Percentiles rank a stretch among this genome's conserved stretches.
phyloP scores from a whole-genome alignment of 2,113 vertebrate species.

The Phalacrocorax carbo region DNA sequence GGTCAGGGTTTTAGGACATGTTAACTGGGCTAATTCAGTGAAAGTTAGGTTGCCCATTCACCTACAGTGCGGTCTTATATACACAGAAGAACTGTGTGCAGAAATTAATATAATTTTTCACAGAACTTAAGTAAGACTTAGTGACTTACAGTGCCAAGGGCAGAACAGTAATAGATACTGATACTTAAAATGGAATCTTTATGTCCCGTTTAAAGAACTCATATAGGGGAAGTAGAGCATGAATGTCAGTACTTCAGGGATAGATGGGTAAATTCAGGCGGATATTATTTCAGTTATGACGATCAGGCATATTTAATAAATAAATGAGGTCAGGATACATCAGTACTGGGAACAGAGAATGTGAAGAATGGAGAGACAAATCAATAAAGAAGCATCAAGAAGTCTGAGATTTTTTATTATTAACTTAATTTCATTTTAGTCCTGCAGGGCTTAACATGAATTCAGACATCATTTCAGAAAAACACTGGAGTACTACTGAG shows the following conservation, averaged over 20 bases:
- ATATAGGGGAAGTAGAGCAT: background rate
- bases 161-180: background rate
- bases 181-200: slow-evolving; percentile 29
- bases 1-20: background rate
- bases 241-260: slow-evolving; percentile 17
- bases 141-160: background rate
- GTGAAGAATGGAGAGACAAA: background rate
- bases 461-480: background rate
- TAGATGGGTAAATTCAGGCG: background rate
- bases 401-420: background rate
- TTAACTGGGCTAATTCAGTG: background rate
- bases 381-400: background rate
- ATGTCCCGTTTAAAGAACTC: background rate
- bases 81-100: background rate
- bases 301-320: slow-evolving; percentile 6
- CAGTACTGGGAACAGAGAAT: background rate
- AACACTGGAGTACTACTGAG: background rate
- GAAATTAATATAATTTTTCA: background rate
- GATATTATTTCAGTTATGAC: background rate
- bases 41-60: background rate
- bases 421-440: background rate
- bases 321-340: background rate
- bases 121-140: background rate
- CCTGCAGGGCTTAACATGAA: background rate
- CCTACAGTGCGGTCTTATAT: background rate